Percentiles rank a stretch among this genome's conserved stretches.
These are phyloP conservation scores for Rynchops niger DNA, from an alignment of 2,113 vertebrate species.

Conservation along the genomic window DNA sequence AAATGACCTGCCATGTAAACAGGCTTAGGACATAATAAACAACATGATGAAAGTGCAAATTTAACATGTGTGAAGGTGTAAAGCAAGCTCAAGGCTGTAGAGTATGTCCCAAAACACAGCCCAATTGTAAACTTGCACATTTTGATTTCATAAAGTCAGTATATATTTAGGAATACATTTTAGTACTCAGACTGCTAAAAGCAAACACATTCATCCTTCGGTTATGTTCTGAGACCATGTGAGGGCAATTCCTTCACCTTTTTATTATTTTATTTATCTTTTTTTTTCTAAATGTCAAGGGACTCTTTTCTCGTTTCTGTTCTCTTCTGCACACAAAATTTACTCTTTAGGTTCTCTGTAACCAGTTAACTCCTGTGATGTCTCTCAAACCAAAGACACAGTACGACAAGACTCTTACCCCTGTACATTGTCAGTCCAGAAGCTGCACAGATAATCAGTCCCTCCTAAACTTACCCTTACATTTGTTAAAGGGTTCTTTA, in stretches of 20 bases:
- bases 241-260: neutral
- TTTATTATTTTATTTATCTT: no score
- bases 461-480: neutral
- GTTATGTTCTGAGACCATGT: neutral
- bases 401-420: neutral
- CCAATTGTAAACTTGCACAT: neutral
- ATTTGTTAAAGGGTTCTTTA: neutral
- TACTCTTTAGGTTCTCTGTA: neutral
- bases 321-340: neutral
- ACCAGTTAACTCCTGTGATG: neutral
- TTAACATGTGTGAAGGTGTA: neutral
- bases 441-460: rapidly evolving
- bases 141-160: neutral
- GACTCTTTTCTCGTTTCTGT: neutral
- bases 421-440: neutral
- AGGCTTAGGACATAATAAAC: neutral
- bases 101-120: neutral
- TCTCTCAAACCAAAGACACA: neutral
- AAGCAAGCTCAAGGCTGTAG: neutral
- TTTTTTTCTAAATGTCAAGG: neutral
- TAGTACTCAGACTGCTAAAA: neutral
- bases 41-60: neutral
- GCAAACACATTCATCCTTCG: neutral
- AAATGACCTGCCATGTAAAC: neutral
- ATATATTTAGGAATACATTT: neutral